These are phyloP conservation scores for Poecilia wingei DNA, from an alignment of 2,797 vertebrate species.

Conservation along the genomic window DNA sequence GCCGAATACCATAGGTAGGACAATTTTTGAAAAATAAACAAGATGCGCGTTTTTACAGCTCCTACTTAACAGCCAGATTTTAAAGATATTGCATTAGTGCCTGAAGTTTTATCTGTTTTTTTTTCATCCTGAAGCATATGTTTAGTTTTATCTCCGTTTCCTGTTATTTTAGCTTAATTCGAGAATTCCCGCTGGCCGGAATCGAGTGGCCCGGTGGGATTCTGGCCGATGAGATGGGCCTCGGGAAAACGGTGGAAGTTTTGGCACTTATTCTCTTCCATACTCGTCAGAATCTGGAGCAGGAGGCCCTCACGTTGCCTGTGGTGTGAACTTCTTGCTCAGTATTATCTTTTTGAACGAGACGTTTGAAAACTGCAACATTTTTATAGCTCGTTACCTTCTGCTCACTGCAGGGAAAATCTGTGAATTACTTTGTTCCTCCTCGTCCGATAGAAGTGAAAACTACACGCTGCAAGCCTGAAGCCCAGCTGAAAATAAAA, in stretches of 20 bases:
- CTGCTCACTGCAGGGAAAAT: slow-evolving; percentile 83
- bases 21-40: neutral
- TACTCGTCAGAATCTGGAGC: slow-evolving; percentile 85
- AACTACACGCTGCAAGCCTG: slow-evolving; percentile 71
- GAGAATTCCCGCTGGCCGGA: slow-evolving; percentile 88
- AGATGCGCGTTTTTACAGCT: neutral
- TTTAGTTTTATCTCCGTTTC: neutral
- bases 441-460: slow-evolving; percentile 85
- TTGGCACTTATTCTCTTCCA: slow-evolving; percentile 94
- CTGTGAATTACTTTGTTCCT: slow-evolving; percentile 95
- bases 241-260: slow-evolving; percentile 98
- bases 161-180: slow-evolving; percentile 83
- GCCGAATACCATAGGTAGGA: neutral
- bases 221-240: slow-evolving; percentile 99
- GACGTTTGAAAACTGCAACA: neutral
- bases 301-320: slow-evolving; percentile 86
- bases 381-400: neutral
- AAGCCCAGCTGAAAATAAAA: slow-evolving; percentile 88
- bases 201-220: slow-evolving; percentile 95
- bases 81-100: neutral
- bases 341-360: neutral
- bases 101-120: neutral
- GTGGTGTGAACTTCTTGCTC: slow-evolving; percentile 81
- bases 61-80: too few relatives aligned
- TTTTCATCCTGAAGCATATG: neutral